Base-by-base conservation (phyloP, 2,113 vertebrate species). In the Delphinus delphis region DNA sequence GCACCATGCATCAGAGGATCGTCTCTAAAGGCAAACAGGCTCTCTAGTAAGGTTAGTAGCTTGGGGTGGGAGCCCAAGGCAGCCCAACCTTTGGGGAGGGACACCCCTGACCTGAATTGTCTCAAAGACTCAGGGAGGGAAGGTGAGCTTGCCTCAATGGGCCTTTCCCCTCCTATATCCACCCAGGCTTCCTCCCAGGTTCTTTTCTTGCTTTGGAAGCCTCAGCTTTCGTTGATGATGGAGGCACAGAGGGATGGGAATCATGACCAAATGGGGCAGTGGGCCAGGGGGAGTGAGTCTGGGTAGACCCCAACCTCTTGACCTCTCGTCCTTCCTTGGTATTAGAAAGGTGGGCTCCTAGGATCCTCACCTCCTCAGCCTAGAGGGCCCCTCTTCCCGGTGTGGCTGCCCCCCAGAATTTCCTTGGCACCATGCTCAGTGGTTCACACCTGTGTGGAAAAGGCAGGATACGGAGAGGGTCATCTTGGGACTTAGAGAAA, bases 1-100 rank as follows among this genome's bases (percentile, higher is more conserved):
- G 97, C 98, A 97, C 96, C 98, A 98, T 97, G 98, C 98, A 98
- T 93, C 98, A 99, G 98, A 99, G 98, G 98, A 99, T 98, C 89
- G 79, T 81, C 98, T 98, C 77, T 97, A 95, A 97, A 97, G 97
- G 88, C 97, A 97, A 98, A 97, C 98, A 98, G 98, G 97, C 98
- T 98, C 96, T 98, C 96, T 98, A 97, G 98, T 96, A 96, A 99
- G 98, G 98, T 99, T 98, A 99, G 98, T 98, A 98, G 96, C 88
- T 97, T 97, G 97, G 98, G 85, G 85, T 31, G 97, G 97, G 94
- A 96, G 65, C 74, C 65, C 70, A 93, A 90, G 74, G 95, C 95
- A 98, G 96, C 70, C 73, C 58, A 95, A 92, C 89, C 83, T 97
- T 95, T 96, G 98, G 97, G 98, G 97, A 97, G 97, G 97, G 90